Evolutionary conservation across 2,888 invertebrate genomes (phyloP).

Genomic region (Strigamia maritima): DNA sequence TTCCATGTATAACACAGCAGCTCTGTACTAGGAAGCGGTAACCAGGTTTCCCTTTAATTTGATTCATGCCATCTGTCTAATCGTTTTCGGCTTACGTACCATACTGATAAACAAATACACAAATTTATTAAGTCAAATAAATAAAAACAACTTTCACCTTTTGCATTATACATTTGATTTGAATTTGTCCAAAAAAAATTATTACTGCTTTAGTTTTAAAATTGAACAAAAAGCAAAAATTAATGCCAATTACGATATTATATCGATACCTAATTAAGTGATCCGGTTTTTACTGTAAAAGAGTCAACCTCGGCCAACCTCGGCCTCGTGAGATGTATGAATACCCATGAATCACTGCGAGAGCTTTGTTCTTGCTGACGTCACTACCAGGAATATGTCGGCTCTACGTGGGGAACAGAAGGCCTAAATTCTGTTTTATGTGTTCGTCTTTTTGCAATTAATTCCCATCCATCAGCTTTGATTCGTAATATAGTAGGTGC

Average conservation of each 20-base stretch:
- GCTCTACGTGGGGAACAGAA: slow-evolving; percentile 10
- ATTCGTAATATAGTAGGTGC: neutral
- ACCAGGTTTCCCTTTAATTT: neutral
- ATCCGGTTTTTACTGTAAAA: too few relatives aligned
- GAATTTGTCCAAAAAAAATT: too few relatives aligned
- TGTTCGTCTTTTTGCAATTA: neutral
- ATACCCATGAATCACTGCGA: slow-evolving; percentile 34
- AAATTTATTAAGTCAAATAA: neutral
- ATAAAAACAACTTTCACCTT: too few relatives aligned
- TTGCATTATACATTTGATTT: too few relatives aligned
- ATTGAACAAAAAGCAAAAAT: too few relatives aligned
- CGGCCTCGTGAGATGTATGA: neutral
- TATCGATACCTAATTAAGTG: too few relatives aligned
- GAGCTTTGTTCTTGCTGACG: slow-evolving; percentile 35
- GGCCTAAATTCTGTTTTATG: slow-evolving; percentile 35
- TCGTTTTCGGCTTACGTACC: too few relatives aligned
- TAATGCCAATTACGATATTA: too few relatives aligned
- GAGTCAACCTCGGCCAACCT: neutral
- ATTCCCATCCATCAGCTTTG: neutral
- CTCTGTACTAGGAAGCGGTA: neutral
- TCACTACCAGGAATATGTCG: slow-evolving; percentile 29
- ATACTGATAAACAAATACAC: neutral
- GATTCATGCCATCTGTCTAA: too few relatives aligned
- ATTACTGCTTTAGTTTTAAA: too few relatives aligned
- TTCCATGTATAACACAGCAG: neutral